Conservation (phyloP, 2,797 vertebrate genomes). For the Mus minutoides region DNA sequence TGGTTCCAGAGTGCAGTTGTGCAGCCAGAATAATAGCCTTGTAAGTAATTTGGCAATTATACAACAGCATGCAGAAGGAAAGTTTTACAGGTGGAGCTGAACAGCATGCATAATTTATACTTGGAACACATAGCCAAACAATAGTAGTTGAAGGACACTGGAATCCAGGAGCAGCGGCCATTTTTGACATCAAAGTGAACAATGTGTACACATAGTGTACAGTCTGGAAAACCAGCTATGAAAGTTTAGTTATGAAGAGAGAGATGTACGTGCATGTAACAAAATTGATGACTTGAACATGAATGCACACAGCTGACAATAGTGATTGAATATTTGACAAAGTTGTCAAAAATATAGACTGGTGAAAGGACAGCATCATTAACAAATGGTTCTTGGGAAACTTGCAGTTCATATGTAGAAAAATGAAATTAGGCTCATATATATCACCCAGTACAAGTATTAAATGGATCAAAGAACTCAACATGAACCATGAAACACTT, state of each 20-base stretch:
- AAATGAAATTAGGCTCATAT: background rate
- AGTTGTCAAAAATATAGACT: background rate
- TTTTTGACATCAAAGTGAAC: background rate
- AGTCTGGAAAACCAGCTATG: background rate
- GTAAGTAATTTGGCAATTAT: background rate
- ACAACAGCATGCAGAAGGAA: background rate
- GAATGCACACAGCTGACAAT: background rate
- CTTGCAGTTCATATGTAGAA: background rate
- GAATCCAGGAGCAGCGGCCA: background rate
- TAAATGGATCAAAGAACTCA: background rate
- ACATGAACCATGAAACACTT: background rate
- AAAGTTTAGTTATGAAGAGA: background rate
- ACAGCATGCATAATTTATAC: background rate
- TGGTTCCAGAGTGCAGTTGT: background rate
- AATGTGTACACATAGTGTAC: background rate
- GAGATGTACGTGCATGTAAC: background rate
- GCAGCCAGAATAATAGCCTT: background rate
- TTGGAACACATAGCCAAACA: conserved; percentile 10
- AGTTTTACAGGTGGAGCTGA: background rate
- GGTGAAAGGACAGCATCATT: background rate
- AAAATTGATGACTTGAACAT: too few relatives aligned
- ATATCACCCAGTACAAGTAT: background rate
- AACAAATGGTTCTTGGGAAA: background rate
- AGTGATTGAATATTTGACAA: background rate
- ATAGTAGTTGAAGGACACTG: background rate